These are phyloP conservation scores for Chesias legatella DNA, from an alignment of 2,888 invertebrate species.

Conservation along the genomic window DNA sequence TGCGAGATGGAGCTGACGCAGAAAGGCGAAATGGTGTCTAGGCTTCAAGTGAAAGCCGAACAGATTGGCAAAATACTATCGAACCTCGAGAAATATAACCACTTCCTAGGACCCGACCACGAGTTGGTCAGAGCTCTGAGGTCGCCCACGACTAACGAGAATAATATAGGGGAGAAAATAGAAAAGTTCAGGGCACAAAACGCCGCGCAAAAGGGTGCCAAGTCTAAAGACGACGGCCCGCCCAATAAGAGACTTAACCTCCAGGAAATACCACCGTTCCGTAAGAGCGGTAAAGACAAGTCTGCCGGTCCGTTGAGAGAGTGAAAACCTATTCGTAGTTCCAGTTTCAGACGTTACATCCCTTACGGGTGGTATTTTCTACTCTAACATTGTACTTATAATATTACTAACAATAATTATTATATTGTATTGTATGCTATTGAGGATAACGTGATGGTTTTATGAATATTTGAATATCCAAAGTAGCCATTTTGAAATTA, in stretches of 20 bases:
- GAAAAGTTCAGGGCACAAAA: slow-evolving; percentile 64
- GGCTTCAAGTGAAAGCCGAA: slow-evolving; percentile 96
- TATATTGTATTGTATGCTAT: slow-evolving; percentile 34
- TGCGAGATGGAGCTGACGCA: slow-evolving; percentile 97
- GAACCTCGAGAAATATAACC: slow-evolving; percentile 93
- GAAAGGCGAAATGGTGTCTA: slow-evolving; percentile 97
- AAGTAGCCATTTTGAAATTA: slow-evolving; percentile 19
- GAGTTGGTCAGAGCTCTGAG: slow-evolving; percentile 73
- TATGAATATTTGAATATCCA: slow-evolving; percentile 17
- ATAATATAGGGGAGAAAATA: slow-evolving; percentile 60
- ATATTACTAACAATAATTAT: slow-evolving; percentile 31
- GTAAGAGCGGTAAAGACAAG: slow-evolving; percentile 57
- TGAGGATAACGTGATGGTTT: slow-evolving; percentile 46
- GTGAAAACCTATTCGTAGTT: slow-evolving; percentile 23
- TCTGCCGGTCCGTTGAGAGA: slow-evolving; percentile 40
- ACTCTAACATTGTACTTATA: slow-evolving; percentile 31
- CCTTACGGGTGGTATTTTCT: slow-evolving; percentile 51
- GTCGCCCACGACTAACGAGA: slow-evolving; percentile 69
- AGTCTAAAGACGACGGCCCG: slow-evolving; percentile 78
- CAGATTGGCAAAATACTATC: slow-evolving; percentile 96
- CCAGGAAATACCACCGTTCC: slow-evolving; percentile 79
- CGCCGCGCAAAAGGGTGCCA: slow-evolving; percentile 67
- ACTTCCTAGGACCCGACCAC: slow-evolving; percentile 83
- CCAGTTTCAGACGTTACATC: slow-evolving; percentile 12
- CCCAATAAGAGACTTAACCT: slow-evolving; percentile 75